phyloP scores from a whole-genome alignment of 2,888 invertebrate species.

The Nomada fucata region DNA sequence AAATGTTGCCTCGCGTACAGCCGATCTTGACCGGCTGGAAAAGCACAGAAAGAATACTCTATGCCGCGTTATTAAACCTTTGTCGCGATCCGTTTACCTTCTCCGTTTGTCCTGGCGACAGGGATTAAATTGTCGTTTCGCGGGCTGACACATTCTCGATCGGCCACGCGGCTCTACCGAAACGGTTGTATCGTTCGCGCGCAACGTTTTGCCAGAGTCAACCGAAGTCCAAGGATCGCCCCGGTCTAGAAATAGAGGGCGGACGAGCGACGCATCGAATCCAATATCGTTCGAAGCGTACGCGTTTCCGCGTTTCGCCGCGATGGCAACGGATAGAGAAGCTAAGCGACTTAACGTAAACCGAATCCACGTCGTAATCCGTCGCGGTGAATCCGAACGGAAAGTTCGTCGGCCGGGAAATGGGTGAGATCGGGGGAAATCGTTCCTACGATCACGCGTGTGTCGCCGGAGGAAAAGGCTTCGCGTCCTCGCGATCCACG shows the following conservation, averaged over 20 bases:
- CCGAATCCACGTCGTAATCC: constrained; percentile 75
- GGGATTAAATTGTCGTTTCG: constrained; percentile 48
- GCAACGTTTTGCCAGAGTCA: neutral
- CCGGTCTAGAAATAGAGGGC: constrained; percentile 23
- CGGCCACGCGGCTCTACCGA: neutral
- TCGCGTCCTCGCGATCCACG: neutral
- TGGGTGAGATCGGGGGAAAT: constrained; percentile 23
- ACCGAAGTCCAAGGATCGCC: neutral
- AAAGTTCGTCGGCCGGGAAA: constrained; percentile 68
- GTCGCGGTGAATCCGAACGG: constrained; percentile 68
- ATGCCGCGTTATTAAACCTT: constrained; percentile 65
- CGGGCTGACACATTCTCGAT: too few relatives aligned
- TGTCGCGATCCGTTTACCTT: constrained; percentile 56
- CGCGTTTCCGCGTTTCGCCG: constrained; percentile 26
- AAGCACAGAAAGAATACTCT: constrained; percentile 54
- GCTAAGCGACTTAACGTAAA: constrained; percentile 74
- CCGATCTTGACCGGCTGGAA: constrained; percentile 34
- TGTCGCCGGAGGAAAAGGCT: neutral
- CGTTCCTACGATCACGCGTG: neutral
- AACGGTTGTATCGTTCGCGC: neutral
- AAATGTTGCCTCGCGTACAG: constrained; percentile 48
- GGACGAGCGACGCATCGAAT: constrained; percentile 28
- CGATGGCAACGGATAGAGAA: constrained; percentile 47
- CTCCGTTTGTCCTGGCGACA: constrained; percentile 34
- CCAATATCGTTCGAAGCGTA: constrained; percentile 32